Percentiles rank a stretch among this genome's conserved stretches.
These are phyloP conservation scores for Manis crassicaudata DNA, from an alignment of 2,797 vertebrate species.

Conservation along the genomic window DNA sequence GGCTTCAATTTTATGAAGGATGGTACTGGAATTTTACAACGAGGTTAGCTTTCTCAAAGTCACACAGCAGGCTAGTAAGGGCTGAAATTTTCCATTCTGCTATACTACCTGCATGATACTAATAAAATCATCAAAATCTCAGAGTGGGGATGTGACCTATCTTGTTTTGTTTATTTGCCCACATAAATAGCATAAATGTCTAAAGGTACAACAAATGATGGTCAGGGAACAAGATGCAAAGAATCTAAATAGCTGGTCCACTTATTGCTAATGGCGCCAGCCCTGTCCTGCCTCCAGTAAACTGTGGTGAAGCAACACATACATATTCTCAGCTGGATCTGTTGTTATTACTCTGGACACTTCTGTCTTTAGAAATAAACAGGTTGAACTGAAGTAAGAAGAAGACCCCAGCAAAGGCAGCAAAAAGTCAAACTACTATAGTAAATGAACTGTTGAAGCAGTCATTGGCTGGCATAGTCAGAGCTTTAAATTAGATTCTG, in stretches of 20 bases:
- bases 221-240: neutral
- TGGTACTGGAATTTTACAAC: neutral
- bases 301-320: neutral
- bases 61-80: neutral
- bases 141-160: neutral
- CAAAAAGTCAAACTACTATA: neutral
- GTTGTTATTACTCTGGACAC: neutral
- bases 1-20: neutral
- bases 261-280: neutral
- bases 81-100: neutral
- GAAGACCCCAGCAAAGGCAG: neutral
- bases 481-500: neutral
- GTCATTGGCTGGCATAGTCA: neutral
- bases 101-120: neutral
- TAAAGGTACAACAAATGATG: neutral
- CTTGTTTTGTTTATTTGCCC: slow-evolving; percentile 24
- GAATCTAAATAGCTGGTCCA: neutral
- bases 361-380: neutral
- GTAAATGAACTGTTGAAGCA: neutral
- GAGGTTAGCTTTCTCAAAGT: neutral
- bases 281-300: neutral
- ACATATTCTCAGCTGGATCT: neutral
- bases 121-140: slow-evolving; percentile 17
- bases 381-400: neutral
- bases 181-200: neutral